These are phyloP conservation scores for Urosaurus nigricauda DNA, from an alignment of 2,797 vertebrate species.

Conservation along the genomic window DNA sequence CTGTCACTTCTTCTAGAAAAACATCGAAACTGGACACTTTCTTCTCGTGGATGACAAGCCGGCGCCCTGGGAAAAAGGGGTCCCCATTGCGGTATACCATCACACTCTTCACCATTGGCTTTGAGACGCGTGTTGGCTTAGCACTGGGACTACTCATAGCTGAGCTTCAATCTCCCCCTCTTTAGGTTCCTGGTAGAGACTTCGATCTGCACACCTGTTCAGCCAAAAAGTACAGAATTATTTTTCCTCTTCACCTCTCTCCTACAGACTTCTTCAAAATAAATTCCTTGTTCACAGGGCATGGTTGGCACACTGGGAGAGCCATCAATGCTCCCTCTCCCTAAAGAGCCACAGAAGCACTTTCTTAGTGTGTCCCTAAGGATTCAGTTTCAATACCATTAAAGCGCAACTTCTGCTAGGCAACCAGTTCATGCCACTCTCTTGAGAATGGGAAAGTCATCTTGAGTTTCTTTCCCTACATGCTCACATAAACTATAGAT, in stretches of 20 bases:
- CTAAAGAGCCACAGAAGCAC: slow-evolving; percentile 19
- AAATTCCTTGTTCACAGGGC: not conserved
- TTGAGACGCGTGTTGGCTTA: slow-evolving; percentile 86
- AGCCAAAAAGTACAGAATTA: not conserved
- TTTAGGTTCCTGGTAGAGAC: fast-evolving
- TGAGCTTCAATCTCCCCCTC: not conserved
- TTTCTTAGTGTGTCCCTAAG: not conserved
- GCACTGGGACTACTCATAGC: slow-evolving; percentile 72
- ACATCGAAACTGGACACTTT: slow-evolving; percentile 91
- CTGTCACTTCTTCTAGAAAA: slow-evolving; percentile 92
- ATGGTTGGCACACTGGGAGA: not conserved
- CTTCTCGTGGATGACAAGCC: slow-evolving; percentile 92
- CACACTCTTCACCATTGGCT: slow-evolving; percentile 93
- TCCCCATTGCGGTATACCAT: slow-evolving; percentile 95
- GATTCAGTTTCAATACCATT: not conserved
- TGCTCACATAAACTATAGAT: not conserved
- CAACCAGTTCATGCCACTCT: slow-evolving; percentile 38
- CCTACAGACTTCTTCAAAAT: not conserved
- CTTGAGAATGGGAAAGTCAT: not conserved
- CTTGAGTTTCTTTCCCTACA: not conserved
- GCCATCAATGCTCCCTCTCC: slow-evolving; percentile 38
- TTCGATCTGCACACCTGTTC: not conserved
- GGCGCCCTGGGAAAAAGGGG: slow-evolving; percentile 90
- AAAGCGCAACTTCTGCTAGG: slow-evolving; percentile 36
- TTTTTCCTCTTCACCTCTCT: not conserved